A percentile compares a stretch with the other conserved stretches of the same genome.
Conservation (phyloP, 2,888 invertebrate species). For the Blomia tropicalis region DNA sequence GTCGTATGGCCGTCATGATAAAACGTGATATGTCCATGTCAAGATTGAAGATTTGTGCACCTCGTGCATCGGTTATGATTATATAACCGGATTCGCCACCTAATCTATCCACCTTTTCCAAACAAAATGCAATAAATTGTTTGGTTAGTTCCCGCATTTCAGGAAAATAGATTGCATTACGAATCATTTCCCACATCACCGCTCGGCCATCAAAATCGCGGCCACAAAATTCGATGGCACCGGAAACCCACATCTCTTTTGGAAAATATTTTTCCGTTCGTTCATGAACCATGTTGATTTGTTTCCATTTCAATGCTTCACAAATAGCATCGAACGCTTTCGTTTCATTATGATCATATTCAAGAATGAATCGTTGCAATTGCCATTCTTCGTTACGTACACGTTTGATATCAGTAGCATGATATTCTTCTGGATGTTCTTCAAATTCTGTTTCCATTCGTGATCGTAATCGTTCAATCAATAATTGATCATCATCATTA, state of each 20-base stretch:
- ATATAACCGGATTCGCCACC: no score
- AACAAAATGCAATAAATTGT: no score
- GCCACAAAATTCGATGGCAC: background rate
- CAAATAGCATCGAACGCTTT: background rate
- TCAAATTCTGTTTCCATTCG: background rate
- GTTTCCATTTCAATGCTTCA: background rate
- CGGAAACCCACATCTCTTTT: background rate
- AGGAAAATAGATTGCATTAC: background rate
- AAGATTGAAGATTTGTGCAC: no score
- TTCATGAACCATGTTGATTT: background rate
- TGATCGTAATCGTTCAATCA: background rate
- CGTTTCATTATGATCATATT: background rate
- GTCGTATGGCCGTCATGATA: no score
- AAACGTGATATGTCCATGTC: no score
- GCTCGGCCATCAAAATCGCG: background rate
- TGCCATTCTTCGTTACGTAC: background rate
- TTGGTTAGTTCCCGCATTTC: no score
- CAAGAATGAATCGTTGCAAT: background rate
- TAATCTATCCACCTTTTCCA: no score
- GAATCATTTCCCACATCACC: background rate
- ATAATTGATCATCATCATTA: no score
- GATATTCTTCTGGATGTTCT: background rate
- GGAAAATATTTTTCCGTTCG: background rate
- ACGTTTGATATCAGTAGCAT: background rate
- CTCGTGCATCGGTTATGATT: no score